Base-by-base conservation (phyloP, 2,888 invertebrate species). In the Idaea biselata region DNA sequence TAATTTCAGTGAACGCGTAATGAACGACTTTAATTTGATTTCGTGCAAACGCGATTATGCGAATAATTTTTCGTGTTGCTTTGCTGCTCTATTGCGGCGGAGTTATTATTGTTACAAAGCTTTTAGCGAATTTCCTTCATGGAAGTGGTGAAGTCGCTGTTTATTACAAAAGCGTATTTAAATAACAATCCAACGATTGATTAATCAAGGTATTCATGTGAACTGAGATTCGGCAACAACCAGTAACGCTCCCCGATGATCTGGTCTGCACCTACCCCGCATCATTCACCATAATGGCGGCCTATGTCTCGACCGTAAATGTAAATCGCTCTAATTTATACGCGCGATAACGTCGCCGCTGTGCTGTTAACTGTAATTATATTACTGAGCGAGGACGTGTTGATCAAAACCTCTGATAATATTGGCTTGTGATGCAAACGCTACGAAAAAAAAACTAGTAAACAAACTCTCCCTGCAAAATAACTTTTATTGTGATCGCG, bases 291-390 rank as follows among this genome's bases (percentile, higher is more conserved):
- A 84, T 89, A 90, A 90, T 88, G 84, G 87, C 83, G 78, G 82
- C 87, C 86, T 84, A 81, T 87, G 90, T 89, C 88, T 86, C 90
- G 86, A 78, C 87, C 87, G 85, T 87, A 87, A 91, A 91, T 91
- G 91, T 90, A 91, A 91, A 92, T 91, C 90, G 88, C 80, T 86
- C 89, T 91, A 92, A 91, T 92, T 91, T 92, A 92, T 91, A 90
- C 88, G 86, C 82, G 84, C 87, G 91, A 92, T 92, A 92, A 91
- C 91, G 91, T 91, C 91, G 84, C 86, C 88, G 88, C 87, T 85
- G 87, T 87, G 91, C 91, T 91, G 91, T 91, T 91, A 90, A 88
- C 89, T 89, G 91, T 92, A 91, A 91, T 92, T 91, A 91, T 91
- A 90, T 90, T 90, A 87, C 89, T 84, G 82, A 83, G 88, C 87